Conservation (phyloP, 2,797 vertebrate genomes). For the Myotis planiceps region DNA sequence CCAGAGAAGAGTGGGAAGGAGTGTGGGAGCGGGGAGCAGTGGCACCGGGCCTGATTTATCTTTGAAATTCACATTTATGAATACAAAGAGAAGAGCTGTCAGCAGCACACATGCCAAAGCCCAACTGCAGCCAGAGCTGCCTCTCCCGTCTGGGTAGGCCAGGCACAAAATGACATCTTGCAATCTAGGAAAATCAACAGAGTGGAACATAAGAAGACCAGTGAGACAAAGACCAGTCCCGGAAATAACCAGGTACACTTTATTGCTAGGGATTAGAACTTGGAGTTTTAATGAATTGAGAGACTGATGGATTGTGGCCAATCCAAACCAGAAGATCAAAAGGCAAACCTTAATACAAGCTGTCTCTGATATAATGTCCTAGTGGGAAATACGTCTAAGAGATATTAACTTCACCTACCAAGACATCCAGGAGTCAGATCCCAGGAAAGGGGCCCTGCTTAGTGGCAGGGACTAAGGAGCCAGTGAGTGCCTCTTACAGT, state of each 20-base stretch:
- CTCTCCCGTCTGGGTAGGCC: constrained; percentile 48
- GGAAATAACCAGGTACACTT: not conserved
- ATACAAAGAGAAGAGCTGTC: constrained; percentile 70
- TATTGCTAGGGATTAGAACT: not conserved
- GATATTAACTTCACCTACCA: not conserved
- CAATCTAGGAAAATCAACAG: constrained; percentile 53
- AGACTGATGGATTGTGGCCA: not conserved
- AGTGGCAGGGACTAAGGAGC: not conserved
- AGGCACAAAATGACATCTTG: constrained; percentile 57
- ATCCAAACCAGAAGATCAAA: constrained; percentile 40
- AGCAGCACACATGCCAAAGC: constrained; percentile 53
- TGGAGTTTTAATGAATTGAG: constrained; percentile 5
- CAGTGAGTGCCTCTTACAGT: not conserved
- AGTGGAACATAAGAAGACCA: not conserved
- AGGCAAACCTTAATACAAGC: not conserved
- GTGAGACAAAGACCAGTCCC: not conserved
- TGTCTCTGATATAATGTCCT: not conserved
- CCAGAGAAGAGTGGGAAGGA: not conserved
- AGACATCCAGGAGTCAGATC: not conserved
- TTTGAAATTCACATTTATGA: constrained; percentile 61
- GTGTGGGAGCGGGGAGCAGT: not conserved
- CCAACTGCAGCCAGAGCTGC: constrained; percentile 62
- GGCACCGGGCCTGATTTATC: constrained; percentile 48
- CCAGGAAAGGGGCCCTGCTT: not conserved
- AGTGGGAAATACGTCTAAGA: not conserved